Base-by-base conservation (phyloP, 2,797 vertebrate species). In the Brachyalestes nurse region DNA sequence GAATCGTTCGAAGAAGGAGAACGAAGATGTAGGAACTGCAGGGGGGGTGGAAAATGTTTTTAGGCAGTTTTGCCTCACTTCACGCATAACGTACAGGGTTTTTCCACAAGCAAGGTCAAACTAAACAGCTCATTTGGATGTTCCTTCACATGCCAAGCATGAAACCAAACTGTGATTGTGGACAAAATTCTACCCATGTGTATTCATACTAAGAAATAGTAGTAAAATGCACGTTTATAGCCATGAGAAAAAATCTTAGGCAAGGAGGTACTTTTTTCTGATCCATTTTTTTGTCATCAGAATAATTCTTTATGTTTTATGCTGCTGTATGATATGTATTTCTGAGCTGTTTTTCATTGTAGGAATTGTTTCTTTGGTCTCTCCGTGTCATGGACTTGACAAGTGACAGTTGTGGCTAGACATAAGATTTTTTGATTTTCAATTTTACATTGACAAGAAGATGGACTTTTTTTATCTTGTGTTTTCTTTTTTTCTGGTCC, bases 31-130 rank as follows among this genome's bases (percentile, higher is more conserved):
- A 34, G 62, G 38, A 19, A 19, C 62, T 7, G 34, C 17, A 7
- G 62, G 62, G 62, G 62, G 58, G 21, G 19, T 1, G 49, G 40
- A 1, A 45, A 58, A 65, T 53, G 28, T 65, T 79, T 75, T 74
- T 80, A 19, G 12, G 19, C 51, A 45, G 62, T 38, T 80, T 80
- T 72, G 69, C 49, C 51, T 55, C 47, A 72, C 23, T 72, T 70
- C 28, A 60, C 62, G 47, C 10, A 21, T 47, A 55, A 69, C 21
- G 42, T 40, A 71, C 9, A 28, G 6, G 38, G 16, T 17, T 40
- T 42, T 65, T 65, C 10, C 62, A 19, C 34, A 8, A 65, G 62
- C 34, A 65, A 65, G 49, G 69, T 72, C 69, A 55, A 53, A 72
- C 23, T 53, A 51, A 53, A 34, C 25, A 47, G 49, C 51, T 34